Evolutionary conservation across 2,113 vertebrate genomes (phyloP), one percentile per base, ranked within the genome.

Genomic region (Circaetus gallicus): DNA sequence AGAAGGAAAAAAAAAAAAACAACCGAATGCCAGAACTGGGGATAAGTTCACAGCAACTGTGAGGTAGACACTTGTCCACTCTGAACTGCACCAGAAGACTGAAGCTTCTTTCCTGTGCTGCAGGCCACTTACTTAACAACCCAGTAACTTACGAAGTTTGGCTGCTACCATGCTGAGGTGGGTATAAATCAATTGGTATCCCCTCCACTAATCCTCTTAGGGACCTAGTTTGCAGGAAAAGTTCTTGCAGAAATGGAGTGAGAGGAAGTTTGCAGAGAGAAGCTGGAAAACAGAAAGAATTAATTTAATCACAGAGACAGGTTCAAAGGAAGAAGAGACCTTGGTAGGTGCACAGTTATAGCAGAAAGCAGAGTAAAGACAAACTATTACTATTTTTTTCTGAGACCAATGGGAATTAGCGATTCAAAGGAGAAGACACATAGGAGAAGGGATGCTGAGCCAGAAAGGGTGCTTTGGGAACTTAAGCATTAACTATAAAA

Each of bases 241-340:
- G 62, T 69, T 69, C 93, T 94, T 56, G 82, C 58, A 85, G 84
- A 82, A 94, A 85, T n/a, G n/a, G 16, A 95, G 34, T 4, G 19
- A 91, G 56, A 91, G 73, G 65, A 87, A 93, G 66, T 42, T 94
- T 93, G 89, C 66, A 50, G 86, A 85, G 84, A 87, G 79, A 83
- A 94, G 96, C 93, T 96, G 93, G 84, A 96, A 96, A 95, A 95
- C 29, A 96, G 93, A 95, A 95, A 85, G 84, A 45, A 90, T 94
- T 29, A 91, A 72, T 4, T 97, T 92, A 84, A 89, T 79, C 52
- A 52, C 0, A 4, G 67, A 52, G 47, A 52, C 7, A 38, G 77
- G 63, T 63, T 81, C 72, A 84, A 79, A 97, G 86, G 38, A 53
- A 83, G 63, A n/a, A 26, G 87, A 93, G 89, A 76, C 72, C 61